Evolutionary conservation across 1,140 invertebrate genomes (phyloP), one percentile per base, ranked within the genome.

Genomic region (Microvelia longipes): DNA sequence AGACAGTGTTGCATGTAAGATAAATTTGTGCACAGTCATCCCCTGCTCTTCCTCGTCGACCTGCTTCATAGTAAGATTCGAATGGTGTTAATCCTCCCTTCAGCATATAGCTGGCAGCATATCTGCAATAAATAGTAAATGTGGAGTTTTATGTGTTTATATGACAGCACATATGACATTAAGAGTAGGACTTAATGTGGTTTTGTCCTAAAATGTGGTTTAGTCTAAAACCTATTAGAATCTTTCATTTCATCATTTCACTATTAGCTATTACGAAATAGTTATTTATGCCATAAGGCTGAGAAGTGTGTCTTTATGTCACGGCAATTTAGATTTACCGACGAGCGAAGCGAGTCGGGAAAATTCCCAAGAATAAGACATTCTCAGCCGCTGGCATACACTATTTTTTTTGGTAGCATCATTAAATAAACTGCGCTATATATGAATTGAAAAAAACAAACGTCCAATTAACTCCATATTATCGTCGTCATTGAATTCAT

Each of bases 1-100:
- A 93, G 79, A 92, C 87, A 81, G 92, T 90, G 79, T 93, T 93
- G 79, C 92, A 94, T 76, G 91, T 85, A 70, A 91, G 81, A 81
- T 90, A 93, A 66, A 91, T 81, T 76, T 88, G 86, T 75, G 87
- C 84, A 76, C 92, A 95, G 77, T 93, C 88, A 70, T 91, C 88
- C 25, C 91, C 91, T 35, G 87, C 88, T 76, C 92, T 85, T 27
- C 92, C 92, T 71, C 88, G 82, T 80, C 90, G 84, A 24, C 90
- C 90, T 0, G 92, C 91, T 61, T 73, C 72, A 76, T 90, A 92
- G 73, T 91, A 85, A 24, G 87, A 82, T 68, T 93, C 89, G 80
- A 93, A 93, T 19, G 85, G 85, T 63, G 86, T 84, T 29, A 84
- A 84, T 25, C 86, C 88, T 24, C 86, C 88, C 74, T 93, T 90